A percentile compares a stretch with the other conserved stretches of the same genome.
Evolutionary conservation across 2,888 invertebrate genomes (phyloP).

Genomic region (Kryphioiulus occultus): DNA sequence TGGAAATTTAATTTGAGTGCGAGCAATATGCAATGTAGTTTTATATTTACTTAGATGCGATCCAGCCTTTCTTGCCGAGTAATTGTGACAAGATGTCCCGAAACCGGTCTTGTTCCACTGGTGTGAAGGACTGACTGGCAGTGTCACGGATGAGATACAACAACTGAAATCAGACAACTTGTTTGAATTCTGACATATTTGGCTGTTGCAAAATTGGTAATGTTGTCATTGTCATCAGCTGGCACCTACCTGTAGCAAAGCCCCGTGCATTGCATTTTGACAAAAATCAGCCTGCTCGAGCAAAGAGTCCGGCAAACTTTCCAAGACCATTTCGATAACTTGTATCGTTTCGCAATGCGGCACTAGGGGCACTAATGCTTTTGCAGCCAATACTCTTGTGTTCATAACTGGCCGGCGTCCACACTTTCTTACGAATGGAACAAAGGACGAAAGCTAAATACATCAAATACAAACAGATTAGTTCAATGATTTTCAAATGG

Average conservation of each 20-base stretch:
- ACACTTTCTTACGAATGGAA: conserved; percentile 72
- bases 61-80: conserved; percentile 5
- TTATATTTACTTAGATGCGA: conserved; percentile 16
- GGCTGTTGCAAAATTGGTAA: too few species aligned
- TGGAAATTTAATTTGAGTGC: too few species aligned
- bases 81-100: not conserved
- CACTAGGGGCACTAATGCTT: conserved; percentile 72
- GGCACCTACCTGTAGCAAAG: conserved; percentile 70
- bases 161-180: too few species aligned
- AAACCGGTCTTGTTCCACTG: conserved; percentile 17
- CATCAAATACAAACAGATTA: too few species aligned
- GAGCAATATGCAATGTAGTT: too few species aligned
- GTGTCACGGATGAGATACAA: not conserved
- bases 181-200: too few species aligned
- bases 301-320: conserved; percentile 58
- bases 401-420: conserved; percentile 72
- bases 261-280: conserved; percentile 73
- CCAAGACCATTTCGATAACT: conserved; percentile 61
- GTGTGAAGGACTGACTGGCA: not conserved
- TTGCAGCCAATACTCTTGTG: conserved; percentile 76
- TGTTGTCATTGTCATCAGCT: too few species aligned
- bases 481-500: too few species aligned
- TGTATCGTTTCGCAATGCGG: conserved; percentile 61
- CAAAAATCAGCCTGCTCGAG: conserved; percentile 58
- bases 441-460: conserved; percentile 71